Conservation (phyloP, 2,797 vertebrate genomes). For the Girardinus metallicus region DNA sequence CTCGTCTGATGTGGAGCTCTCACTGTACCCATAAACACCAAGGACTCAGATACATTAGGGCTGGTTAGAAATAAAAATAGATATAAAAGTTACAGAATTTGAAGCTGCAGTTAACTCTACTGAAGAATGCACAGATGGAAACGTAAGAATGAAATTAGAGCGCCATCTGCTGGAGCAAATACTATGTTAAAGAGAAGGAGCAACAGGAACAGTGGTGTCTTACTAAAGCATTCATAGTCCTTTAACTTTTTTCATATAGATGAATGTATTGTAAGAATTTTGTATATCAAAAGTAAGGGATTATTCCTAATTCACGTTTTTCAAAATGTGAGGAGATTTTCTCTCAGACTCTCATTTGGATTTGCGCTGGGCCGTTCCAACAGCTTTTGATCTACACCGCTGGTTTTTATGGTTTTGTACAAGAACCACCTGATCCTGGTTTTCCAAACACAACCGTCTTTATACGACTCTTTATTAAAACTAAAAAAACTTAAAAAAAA, state of each 20-base stretch:
- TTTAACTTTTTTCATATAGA: not conserved
- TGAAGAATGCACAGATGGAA: not conserved
- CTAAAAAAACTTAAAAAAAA: not conserved
- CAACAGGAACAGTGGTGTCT: not conserved
- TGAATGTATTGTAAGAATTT: not conserved
- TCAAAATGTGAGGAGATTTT: not conserved
- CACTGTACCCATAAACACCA: not conserved
- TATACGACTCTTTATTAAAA: not conserved
- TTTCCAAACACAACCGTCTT: not conserved
- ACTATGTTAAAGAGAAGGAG: not conserved
- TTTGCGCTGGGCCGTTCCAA: not conserved
- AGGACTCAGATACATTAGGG: not conserved
- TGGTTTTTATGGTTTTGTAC: not conserved
- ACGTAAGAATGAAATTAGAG: slow-evolving; percentile 30
- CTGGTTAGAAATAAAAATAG: not conserved
- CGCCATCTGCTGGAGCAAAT: slow-evolving; percentile 73
- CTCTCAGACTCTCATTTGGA: not conserved
- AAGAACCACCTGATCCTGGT: not conserved
- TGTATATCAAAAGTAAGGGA: not conserved
- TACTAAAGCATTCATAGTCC: not conserved
- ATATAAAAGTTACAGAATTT: not conserved
- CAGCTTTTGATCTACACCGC: not conserved
- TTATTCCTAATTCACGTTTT: not conserved
- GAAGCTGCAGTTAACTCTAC: not conserved
- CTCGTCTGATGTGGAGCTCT: not conserved